Conservation (phyloP, 2,888 invertebrate genomes). For the Notodonta dromedarius region DNA sequence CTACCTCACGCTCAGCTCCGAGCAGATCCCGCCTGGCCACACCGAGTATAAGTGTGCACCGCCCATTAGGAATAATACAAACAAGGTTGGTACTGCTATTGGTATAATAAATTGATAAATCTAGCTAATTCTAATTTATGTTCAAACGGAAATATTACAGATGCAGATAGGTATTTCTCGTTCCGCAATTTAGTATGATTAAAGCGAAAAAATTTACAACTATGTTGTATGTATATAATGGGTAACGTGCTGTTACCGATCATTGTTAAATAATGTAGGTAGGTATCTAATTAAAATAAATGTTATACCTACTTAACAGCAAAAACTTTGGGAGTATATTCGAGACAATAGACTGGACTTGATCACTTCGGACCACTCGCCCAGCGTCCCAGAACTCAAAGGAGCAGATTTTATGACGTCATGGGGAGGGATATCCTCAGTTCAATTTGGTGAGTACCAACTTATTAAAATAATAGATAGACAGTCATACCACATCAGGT, state of each 20-base stretch:
- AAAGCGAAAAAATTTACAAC: no score
- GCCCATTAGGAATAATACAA: constrained; percentile 84
- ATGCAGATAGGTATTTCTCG: no score
- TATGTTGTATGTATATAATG: no score
- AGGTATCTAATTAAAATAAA: no score
- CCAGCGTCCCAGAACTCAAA: constrained; percentile 84
- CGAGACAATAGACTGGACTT: constrained; percentile 79
- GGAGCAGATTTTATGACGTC: constrained; percentile 85
- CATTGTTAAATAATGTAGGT: no score
- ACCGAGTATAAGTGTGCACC: constrained; percentile 88
- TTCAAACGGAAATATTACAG: no score
- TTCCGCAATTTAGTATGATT: no score
- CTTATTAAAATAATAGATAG: no score
- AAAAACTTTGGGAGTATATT: constrained; percentile 84
- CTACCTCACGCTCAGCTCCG: constrained; percentile 85
- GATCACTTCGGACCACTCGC: constrained; percentile 86
- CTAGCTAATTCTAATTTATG: background rate
- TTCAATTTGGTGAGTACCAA: constrained; percentile 84
- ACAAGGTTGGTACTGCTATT: constrained; percentile 65
- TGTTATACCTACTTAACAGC: constrained; percentile 50
- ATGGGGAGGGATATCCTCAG: constrained; percentile 88
- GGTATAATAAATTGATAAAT: no score
- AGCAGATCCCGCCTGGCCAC: constrained; percentile 83
- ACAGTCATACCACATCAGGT: background rate
- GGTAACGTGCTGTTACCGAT: no score